Evolutionary conservation across 2,113 vertebrate genomes (phyloP).

Genomic region (Melanerpes formicivorus): DNA sequence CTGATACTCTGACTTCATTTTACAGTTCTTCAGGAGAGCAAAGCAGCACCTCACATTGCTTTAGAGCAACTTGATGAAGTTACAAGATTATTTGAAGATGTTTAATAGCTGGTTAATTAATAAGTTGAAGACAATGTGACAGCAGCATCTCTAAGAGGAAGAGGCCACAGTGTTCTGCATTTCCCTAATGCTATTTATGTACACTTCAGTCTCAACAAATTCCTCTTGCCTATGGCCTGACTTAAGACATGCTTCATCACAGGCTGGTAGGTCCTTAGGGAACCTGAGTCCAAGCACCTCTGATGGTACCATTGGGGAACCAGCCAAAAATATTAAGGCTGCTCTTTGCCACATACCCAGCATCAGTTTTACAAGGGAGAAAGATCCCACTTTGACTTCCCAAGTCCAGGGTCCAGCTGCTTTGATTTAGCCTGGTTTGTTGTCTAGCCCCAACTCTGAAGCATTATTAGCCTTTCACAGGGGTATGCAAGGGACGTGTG

Average conservation of each 20-base stretch:
- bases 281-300: background rate
- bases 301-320: background rate
- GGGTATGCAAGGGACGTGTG: background rate
- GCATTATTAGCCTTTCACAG: background rate
- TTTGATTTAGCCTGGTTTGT: background rate
- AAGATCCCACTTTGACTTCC: background rate
- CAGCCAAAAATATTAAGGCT: background rate
- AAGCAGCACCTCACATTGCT: background rate
- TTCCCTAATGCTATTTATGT: background rate
- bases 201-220: background rate
- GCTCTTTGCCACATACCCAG: background rate
- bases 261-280: background rate
- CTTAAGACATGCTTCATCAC: background rate
- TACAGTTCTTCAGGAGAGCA: background rate
- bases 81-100: background rate
- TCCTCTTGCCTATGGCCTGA: accelerated
- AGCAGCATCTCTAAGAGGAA: background rate
- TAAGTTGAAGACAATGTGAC: background rate
- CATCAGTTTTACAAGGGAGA: background rate
- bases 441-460: background rate
- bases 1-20: background rate
- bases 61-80: background rate
- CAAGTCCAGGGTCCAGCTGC: background rate
- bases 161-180: background rate
- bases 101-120: background rate